Evolutionary conservation across 1,140 invertebrate species (phyloP).

Genomic region (Drosophila lini): DNA sequence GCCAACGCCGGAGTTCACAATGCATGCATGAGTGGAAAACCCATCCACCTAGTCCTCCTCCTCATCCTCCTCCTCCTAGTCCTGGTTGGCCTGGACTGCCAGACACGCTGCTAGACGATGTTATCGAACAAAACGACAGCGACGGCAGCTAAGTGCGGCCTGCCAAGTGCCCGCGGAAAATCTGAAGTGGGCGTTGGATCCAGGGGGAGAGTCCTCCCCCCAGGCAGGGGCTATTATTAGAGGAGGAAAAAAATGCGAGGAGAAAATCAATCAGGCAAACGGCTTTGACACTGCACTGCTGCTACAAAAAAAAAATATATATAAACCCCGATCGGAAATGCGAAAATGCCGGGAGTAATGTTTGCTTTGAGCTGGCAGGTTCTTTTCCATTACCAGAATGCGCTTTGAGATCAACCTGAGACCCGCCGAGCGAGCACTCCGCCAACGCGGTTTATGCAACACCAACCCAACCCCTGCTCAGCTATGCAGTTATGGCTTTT

Average conservation of each 20-base stretch:
- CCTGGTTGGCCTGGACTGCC: conserved; percentile 48
- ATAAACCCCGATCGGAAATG: conserved; percentile 28
- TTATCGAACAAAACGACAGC: conserved; percentile 73
- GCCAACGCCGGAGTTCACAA: conserved; percentile 37
- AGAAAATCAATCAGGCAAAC: conserved; percentile 71
- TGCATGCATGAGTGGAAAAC: conserved; percentile 21
- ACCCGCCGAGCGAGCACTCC: conserved; percentile 25
- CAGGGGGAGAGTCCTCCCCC: neutral
- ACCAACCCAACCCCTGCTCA: conserved; percentile 9
- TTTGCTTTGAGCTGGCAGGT: conserved; percentile 41
- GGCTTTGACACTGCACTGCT: conserved; percentile 44
- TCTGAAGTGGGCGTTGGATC: conserved; percentile 38
- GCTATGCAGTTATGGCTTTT: conserved; percentile 23
- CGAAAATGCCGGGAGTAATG: conserved; percentile 36
- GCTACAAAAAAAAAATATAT: conserved; percentile 7
- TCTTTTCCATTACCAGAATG: conserved; percentile 44
- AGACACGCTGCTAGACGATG: conserved; percentile 79
- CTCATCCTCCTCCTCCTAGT: neutral
- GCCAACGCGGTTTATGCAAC: conserved; percentile 25
- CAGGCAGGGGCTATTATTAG: conserved; percentile 52
- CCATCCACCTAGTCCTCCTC: neutral
- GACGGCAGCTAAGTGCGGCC: conserved; percentile 57
- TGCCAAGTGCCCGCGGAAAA: conserved; percentile 65
- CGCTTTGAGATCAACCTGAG: conserved; percentile 28
- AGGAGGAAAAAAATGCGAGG: conserved; percentile 22